phyloP scores from a whole-genome alignment of 1,140 invertebrate species.

The Eriocheir sinensis region DNA sequence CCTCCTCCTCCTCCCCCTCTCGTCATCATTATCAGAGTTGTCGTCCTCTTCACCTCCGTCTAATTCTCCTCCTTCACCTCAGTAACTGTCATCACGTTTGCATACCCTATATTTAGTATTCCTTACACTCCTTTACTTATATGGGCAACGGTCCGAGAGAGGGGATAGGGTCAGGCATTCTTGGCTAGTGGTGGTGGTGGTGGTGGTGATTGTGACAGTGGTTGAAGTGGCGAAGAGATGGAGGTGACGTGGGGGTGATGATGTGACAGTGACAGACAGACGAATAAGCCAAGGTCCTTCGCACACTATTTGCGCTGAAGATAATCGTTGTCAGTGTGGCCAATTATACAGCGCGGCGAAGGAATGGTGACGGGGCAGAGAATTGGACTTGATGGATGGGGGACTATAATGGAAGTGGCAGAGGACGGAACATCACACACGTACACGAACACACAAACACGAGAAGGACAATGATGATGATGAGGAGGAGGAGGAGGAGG shows the following conservation, averaged over 20 bases:
- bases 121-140: too few relatives aligned
- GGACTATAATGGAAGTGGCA: not conserved
- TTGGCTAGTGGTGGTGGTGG: not conserved
- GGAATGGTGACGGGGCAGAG: not conserved
- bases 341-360: not conserved
- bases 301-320: not conserved
- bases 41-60: slow-evolving; percentile 44
- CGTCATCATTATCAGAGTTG: not conserved
- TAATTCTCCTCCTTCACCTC: slow-evolving; percentile 23
- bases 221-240: not conserved
- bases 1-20: not conserved
- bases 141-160: not conserved
- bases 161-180: not conserved
- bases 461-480: too few relatives aligned
- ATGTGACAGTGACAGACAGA: not conserved
- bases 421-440: not conserved
- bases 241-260: not conserved
- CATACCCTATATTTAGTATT: too few relatives aligned
- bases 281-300: not conserved
- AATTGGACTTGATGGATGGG: too few relatives aligned
- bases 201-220: not conserved
- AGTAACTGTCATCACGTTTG: not conserved
- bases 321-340: not conserved
- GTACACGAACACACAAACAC: not conserved
- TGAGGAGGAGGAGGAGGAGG: too few relatives aligned